A percentile compares a stretch with the other conserved stretches of the same genome.
Evolutionary conservation across 2,113 vertebrate species (phyloP).

Genomic region (Rhinolophus ferrumequinum): DNA sequence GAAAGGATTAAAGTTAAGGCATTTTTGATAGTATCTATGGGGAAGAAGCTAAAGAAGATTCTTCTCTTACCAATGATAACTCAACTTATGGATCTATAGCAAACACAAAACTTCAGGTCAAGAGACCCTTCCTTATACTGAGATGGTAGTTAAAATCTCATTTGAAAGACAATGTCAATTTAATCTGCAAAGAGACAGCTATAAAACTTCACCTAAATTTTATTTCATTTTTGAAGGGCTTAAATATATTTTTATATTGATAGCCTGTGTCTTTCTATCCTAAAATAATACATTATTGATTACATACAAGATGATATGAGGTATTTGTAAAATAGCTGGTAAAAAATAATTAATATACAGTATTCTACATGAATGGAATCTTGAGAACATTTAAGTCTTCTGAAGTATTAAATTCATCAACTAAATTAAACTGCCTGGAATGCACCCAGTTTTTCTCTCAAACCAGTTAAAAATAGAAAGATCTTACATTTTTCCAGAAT

Average conservation of each 20-base stretch:
- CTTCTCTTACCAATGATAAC: not conserved
- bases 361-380: slow-evolving; percentile 78
- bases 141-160: not conserved
- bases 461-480: slow-evolving; percentile 57
- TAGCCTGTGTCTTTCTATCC: slow-evolving; percentile 78
- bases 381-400: slow-evolving; percentile 57
- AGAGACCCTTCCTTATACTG: not conserved
- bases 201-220: not conserved
- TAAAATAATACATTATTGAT: slow-evolving; percentile 78
- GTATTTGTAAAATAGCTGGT: slow-evolving; percentile 79
- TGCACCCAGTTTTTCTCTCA: slow-evolving; percentile 65
- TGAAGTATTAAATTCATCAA: slow-evolving; percentile 67
- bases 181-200: not conserved
- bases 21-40: not conserved
- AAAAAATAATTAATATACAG: slow-evolving; percentile 77
- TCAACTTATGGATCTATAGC: not conserved
- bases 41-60: not conserved
- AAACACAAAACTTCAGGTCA: not conserved
- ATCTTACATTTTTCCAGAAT: slow-evolving; percentile 61
- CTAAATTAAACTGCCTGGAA: slow-evolving; percentile 71
- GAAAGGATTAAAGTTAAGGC: not conserved
- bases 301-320: slow-evolving; percentile 78
- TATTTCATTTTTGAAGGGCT: slow-evolving; percentile 70
- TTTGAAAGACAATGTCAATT: not conserved
- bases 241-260: slow-evolving; percentile 81